Conservation (phyloP, 2,113 vertebrate genomes). For the Potamarius usumacintae region DNA sequence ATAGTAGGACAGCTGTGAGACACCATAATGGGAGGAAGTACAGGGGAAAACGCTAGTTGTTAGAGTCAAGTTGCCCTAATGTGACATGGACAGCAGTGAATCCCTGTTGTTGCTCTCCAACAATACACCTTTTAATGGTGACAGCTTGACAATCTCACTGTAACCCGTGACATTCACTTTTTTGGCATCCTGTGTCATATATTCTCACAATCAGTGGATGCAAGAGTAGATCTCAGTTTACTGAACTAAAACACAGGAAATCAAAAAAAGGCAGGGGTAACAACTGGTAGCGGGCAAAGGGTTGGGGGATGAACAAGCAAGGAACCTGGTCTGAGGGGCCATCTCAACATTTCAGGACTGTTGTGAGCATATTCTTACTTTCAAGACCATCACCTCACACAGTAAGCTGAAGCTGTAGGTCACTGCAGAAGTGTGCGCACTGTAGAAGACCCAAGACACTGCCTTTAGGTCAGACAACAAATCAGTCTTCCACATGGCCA, state of each 20-base stretch:
- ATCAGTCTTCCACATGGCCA: not conserved
- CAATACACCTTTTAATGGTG: not conserved
- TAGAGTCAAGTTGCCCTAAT: not conserved
- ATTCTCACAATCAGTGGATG: not conserved
- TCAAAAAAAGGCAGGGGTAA: not conserved
- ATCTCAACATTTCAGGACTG: not conserved
- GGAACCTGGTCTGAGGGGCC: not conserved
- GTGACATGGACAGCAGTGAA: not conserved
- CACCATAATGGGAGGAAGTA: not conserved
- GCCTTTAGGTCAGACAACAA: not conserved
- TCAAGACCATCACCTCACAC: not conserved
- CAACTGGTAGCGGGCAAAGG: not conserved
- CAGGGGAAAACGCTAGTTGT: not conserved
- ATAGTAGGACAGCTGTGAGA: not conserved
- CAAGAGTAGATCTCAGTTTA: not conserved
- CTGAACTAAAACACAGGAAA: not conserved
- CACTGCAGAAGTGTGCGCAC: not conserved
- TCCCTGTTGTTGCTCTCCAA: not conserved
- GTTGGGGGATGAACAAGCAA: not conserved
- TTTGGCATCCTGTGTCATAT: not conserved
- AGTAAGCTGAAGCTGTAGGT: not conserved
- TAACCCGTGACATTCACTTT: not conserved
- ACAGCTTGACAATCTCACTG: slow-evolving; percentile 1
- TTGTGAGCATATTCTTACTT: not conserved
- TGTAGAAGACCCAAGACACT: not conserved